A percentile compares a stretch with the other conserved stretches of the same genome.
Evolutionary conservation across 2,888 invertebrate species (phyloP).

Genomic region (Monoplex corrugatus): DNA sequence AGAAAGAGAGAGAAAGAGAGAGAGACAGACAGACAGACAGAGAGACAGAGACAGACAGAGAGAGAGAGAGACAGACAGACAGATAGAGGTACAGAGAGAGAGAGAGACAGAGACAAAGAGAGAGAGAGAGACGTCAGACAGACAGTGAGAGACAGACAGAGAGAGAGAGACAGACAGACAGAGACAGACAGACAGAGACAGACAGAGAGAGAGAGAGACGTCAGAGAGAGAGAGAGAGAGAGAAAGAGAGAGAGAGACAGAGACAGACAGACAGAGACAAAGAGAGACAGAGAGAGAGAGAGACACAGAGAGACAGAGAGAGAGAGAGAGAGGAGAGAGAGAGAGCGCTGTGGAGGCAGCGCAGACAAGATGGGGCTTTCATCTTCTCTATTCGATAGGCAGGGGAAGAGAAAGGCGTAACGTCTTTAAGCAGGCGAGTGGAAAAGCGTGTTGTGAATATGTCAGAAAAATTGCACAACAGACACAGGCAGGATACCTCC

Average conservation of each 20-base stretch:
- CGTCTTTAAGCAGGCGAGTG: too few species aligned
- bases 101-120: neutral
- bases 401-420: neutral
- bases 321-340: neutral
- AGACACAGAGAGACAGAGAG: neutral
- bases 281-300: neutral
- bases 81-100: neutral
- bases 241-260: neutral
- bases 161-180: neutral
- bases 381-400: too few species aligned
- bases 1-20: neutral
- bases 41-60: neutral
- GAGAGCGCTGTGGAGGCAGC: too few species aligned
- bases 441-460: too few species aligned
- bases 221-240: neutral
- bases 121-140: too few species aligned
- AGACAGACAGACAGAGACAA: neutral
- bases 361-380: too few species aligned
- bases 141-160: neutral
- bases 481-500: too few species aligned
- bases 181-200: neutral
- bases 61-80: neutral
- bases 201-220: neutral
- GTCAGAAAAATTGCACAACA: too few species aligned
- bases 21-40: neutral